A percentile compares a stretch with the other conserved stretches of the same genome.
Conservation (phyloP, 2,888 invertebrate genomes). For the Coelinius sp. region DNA sequence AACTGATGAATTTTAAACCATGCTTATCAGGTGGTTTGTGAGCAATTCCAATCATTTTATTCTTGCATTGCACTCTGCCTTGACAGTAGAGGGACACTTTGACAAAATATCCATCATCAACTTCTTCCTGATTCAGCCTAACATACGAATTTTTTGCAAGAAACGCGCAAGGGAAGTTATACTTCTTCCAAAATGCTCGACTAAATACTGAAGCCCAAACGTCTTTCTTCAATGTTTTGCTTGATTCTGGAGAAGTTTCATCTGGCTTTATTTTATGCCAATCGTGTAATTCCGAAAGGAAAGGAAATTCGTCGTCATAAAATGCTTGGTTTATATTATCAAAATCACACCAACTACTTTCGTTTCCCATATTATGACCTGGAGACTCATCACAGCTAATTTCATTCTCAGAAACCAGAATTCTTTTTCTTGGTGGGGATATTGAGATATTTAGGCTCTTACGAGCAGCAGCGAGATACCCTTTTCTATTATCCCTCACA, state of each 20-base stretch:
- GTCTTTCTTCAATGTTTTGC: slow-evolving; percentile 1
- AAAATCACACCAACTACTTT: not conserved
- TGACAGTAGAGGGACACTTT: slow-evolving; percentile 23
- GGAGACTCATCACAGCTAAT: not conserved
- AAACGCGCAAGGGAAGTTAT: slow-evolving; percentile 36
- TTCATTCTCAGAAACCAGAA: slow-evolving; percentile 4
- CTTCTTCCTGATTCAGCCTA: not conserved
- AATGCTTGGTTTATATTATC: not conserved
- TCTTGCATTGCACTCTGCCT: slow-evolving; percentile 19
- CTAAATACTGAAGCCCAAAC: slow-evolving; percentile 34
- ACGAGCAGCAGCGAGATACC: slow-evolving; percentile 24
- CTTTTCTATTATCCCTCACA: slow-evolving; percentile 14
- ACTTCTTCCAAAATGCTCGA: slow-evolving; percentile 32
- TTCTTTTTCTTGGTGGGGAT: slow-evolving; percentile 6
- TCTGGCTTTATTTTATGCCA: slow-evolving; percentile 28
- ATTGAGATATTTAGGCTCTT: slow-evolving; percentile 11
- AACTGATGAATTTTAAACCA: slow-evolving; percentile 22
- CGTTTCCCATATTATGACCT: not conserved
- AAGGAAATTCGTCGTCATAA: slow-evolving; percentile 12
- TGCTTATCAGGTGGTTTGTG: slow-evolving; percentile 6
- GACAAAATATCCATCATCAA: slow-evolving; percentile 20
- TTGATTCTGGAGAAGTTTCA: not conserved
- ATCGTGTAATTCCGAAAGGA: slow-evolving; percentile 4
- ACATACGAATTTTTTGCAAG: slow-evolving; percentile 35
- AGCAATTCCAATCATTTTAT: slow-evolving; percentile 31